Percentiles rank a stretch among this genome's conserved stretches.
Evolutionary conservation across 2,888 invertebrate species (phyloP).

Genomic region (Diogma glabrata): DNA sequence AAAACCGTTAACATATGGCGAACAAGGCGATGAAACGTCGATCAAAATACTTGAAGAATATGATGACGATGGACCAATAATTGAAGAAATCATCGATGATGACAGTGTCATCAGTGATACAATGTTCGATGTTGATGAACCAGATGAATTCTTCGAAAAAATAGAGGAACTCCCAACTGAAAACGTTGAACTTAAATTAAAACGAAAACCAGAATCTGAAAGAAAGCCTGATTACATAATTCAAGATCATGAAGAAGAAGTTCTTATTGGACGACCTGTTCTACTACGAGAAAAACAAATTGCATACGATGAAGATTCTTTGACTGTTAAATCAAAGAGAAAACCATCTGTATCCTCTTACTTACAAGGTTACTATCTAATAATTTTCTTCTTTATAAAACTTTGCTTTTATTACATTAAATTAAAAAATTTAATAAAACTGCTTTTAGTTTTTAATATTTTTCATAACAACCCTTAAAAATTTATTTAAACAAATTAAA

Average conservation of each 20-base stretch:
- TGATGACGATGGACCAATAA: slow-evolving; percentile 44
- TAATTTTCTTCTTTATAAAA: slow-evolving; percentile 3
- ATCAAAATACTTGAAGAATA: slow-evolving; percentile 52
- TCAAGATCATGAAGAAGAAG: slow-evolving; percentile 45
- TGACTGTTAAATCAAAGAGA: slow-evolving; percentile 57
- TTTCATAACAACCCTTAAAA: too few species aligned
- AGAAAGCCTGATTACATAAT: slow-evolving; percentile 41
- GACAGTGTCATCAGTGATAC: slow-evolving; percentile 42
- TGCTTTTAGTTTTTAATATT: background rate
- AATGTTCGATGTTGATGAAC: slow-evolving; percentile 40
- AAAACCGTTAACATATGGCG: slow-evolving; percentile 59
- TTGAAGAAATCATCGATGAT: slow-evolving; percentile 52
- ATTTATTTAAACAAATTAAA: too few species aligned
- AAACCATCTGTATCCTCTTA: slow-evolving; percentile 54
- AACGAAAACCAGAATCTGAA: slow-evolving; percentile 30
- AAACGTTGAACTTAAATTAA: slow-evolving; percentile 38
- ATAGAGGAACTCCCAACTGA: slow-evolving; percentile 40
- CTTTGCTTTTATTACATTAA: too few species aligned
- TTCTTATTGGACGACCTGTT: slow-evolving; percentile 40
- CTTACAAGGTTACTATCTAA: slow-evolving; percentile 48
- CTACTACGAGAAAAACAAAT: slow-evolving; percentile 39
- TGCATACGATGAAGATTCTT: slow-evolving; percentile 49
- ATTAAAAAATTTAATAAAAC: too few species aligned
- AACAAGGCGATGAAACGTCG: slow-evolving; percentile 66
- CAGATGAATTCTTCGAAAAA: slow-evolving; percentile 43